Percentiles rank a stretch among this genome's conserved stretches.
phyloP scores from a whole-genome alignment of 1,140 invertebrate species.

The Orchesella cincta region DNA sequence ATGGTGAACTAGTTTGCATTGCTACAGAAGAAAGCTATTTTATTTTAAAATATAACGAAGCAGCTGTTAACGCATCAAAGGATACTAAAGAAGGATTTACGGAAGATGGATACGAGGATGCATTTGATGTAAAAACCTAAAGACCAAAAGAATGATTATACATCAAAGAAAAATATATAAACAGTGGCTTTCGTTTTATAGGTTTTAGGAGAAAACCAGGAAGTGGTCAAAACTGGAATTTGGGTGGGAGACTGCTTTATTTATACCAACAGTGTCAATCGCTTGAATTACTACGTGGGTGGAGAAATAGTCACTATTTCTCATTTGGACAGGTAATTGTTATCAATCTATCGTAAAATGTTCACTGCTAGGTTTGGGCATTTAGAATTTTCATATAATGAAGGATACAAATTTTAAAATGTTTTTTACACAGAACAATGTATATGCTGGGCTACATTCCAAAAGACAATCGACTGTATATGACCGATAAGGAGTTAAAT shows the following conservation, averaged over 20 bases:
- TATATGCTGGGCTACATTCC: conserved; percentile 97
- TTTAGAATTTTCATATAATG: neutral
- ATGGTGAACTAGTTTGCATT: conserved; percentile 88
- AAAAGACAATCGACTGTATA: conserved; percentile 92
- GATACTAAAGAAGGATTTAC: conserved; percentile 74
- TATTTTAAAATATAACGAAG: conserved; percentile 84
- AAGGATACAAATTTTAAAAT: conserved; percentile 26
- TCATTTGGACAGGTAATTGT: conserved; percentile 81
- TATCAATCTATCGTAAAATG: conserved; percentile 10
- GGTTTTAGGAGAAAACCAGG: conserved; percentile 84
- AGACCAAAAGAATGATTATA: too few species aligned
- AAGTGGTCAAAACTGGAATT: conserved; percentile 91
- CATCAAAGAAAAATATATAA: conserved; percentile 34
- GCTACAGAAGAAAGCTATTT: conserved; percentile 96
- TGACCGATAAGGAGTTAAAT: conserved; percentile 96
- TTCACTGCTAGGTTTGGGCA: too few species aligned
- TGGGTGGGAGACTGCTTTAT: conserved; percentile 99
- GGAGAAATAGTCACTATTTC: conserved; percentile 98
- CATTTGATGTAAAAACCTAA: conserved; percentile 79
- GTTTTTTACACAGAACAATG: conserved; percentile 61
- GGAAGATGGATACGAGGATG: conserved; percentile 95
- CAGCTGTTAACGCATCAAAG: conserved; percentile 71
- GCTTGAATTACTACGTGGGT: conserved; percentile 98
- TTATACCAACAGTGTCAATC: conserved; percentile 95
- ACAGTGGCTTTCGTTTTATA: conserved; percentile 53